These are phyloP conservation scores for Turnix velox DNA, from an alignment of 2,113 vertebrate genomes.

Conservation along the genomic window DNA sequence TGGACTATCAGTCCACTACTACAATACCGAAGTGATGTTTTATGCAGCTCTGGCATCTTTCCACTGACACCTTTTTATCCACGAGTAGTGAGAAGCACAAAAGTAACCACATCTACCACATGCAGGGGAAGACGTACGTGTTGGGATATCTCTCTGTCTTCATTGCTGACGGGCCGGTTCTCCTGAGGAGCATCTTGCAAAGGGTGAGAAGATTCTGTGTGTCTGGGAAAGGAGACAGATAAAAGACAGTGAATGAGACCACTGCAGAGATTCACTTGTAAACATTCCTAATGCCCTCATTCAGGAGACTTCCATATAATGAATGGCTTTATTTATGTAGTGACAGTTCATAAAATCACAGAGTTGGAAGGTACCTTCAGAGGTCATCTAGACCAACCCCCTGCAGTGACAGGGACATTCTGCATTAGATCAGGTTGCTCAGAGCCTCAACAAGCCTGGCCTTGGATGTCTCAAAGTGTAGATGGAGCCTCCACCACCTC, in stretches of 20 bases:
- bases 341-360: no score
- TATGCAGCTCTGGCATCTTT: background rate
- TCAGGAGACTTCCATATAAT: background rate
- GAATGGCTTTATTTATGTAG: background rate
- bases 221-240: background rate
- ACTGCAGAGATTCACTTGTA: background rate
- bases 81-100: background rate
- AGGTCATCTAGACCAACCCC: no score
- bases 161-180: conserved; percentile 8
- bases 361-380: no score
- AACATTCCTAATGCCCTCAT: background rate
- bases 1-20: background rate
- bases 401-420: no score
- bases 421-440: no score
- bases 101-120: fast-evolving
- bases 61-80: background rate
- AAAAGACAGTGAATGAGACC: background rate
- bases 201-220: conserved; percentile 44
- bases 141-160: conserved; percentile 57
- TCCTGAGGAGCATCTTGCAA: conserved; percentile 63
- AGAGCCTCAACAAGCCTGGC: no score
- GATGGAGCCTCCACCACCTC: no score
- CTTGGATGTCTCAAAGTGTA: no score
- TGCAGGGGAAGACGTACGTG: background rate
- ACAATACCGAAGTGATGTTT: fast-evolving